Evolutionary conservation across 1,140 invertebrate species (phyloP).

Genomic region (Bombus soroeensis): DNA sequence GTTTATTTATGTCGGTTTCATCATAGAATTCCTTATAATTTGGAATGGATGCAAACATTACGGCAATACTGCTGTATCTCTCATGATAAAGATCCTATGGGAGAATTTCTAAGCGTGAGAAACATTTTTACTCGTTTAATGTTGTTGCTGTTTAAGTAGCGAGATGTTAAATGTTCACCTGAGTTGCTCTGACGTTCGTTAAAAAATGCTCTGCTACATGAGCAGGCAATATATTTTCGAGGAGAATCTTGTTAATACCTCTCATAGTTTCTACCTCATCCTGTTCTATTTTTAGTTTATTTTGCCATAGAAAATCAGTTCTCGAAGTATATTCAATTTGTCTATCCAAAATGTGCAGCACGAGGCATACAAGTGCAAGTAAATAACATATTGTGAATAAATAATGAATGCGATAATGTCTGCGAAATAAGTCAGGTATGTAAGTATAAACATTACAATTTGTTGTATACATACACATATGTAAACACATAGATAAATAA

Average conservation of each 20-base stretch:
- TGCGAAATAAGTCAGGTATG: slow-evolving; percentile 68
- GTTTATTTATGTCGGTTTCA: slow-evolving; percentile 98
- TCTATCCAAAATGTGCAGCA: slow-evolving; percentile 91
- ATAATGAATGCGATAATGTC: slow-evolving; percentile 86
- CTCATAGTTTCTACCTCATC: slow-evolving; percentile 97
- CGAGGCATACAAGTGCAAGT: slow-evolving; percentile 85
- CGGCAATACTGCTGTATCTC: slow-evolving; percentile 95
- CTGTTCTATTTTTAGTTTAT: slow-evolving; percentile 95
- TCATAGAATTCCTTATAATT: slow-evolving; percentile 99
- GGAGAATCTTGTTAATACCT: slow-evolving; percentile 96
- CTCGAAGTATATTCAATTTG: slow-evolving; percentile 94
- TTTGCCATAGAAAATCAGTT: slow-evolving; percentile 96
- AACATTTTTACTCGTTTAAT: background rate
- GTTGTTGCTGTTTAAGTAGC: background rate
- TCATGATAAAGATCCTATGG: slow-evolving; percentile 96
- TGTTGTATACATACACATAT: too few relatives aligned
- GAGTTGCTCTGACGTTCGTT: slow-evolving; percentile 83
- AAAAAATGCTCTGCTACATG: slow-evolving; percentile 98
- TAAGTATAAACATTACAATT: too few relatives aligned
- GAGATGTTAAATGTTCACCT: slow-evolving; percentile 79
- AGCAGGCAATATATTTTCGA: slow-evolving; percentile 98
- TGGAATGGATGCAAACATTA: slow-evolving; percentile 99
- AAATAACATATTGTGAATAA: slow-evolving; percentile 86
- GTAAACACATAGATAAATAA: too few relatives aligned
- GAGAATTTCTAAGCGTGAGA: slow-evolving; percentile 12